Evolutionary conservation across 1,140 invertebrate genomes (phyloP).

Genomic region (Fopius arisanus): DNA sequence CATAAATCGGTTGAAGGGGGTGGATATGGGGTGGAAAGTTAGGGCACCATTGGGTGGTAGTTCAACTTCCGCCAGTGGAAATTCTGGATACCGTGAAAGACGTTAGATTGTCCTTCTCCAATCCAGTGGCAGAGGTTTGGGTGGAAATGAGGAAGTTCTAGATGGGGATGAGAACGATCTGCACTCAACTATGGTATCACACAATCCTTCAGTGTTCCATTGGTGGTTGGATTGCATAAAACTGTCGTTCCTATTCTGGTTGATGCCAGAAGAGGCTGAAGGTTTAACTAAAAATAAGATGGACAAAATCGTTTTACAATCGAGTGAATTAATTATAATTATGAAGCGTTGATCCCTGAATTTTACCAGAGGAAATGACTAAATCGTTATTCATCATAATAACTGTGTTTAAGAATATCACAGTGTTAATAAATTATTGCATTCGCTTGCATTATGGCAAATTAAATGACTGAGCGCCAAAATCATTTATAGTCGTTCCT

Average conservation of each 20-base stretch:
- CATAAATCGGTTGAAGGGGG: constrained; percentile 29
- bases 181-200: constrained; percentile 4
- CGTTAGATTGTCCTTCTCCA: neutral
- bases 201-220: neutral
- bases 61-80: constrained; percentile 15
- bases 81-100: constrained; percentile 19
- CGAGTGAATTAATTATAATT: too few relatives aligned
- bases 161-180: neutral
- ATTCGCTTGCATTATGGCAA: too few relatives aligned
- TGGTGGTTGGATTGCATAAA: neutral
- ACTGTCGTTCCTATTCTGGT: neutral
- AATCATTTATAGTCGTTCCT: too few relatives aligned
- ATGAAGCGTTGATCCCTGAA: too few relatives aligned
- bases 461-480: too few relatives aligned
- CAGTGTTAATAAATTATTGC: too few relatives aligned
- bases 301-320: too few relatives aligned
- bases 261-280: neutral
- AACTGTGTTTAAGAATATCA: too few relatives aligned
- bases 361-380: too few relatives aligned
- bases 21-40: constrained; percentile 8
- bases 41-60: neutral
- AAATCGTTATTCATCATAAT: too few relatives aligned
- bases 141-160: constrained; percentile 2
- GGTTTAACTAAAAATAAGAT: too few relatives aligned
- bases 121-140: neutral